These are phyloP conservation scores for Scaptomyza tumidula DNA, from an alignment of 2,888 invertebrate species.

Conservation along the genomic window DNA sequence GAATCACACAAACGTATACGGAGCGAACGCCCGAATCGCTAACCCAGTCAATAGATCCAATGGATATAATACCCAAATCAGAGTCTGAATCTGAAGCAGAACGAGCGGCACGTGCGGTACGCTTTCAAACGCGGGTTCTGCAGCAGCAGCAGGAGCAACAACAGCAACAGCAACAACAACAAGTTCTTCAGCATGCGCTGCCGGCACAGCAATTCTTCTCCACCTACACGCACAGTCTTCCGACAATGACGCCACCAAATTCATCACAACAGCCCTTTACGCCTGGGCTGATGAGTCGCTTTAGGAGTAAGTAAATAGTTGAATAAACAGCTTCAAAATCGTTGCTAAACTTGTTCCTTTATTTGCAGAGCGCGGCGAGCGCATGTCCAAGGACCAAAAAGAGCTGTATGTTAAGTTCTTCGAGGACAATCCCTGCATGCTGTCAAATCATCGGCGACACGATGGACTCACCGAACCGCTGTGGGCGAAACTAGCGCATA, in stretches of 20 bases:
- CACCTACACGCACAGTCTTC: conserved; percentile 66
- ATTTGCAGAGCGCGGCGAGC: conserved; percentile 78
- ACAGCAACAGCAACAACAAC: conserved; percentile 57
- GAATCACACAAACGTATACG: conserved; percentile 55
- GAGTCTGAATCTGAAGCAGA: conserved; percentile 74
- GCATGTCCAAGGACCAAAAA: conserved; percentile 82
- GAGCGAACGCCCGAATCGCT: conserved; percentile 76
- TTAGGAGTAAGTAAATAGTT: conserved; percentile 67
- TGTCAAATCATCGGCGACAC: conserved; percentile 80
- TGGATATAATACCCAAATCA: conserved; percentile 81
- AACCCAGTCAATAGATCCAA: conserved; percentile 81
- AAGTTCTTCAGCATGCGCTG: conserved; percentile 58
- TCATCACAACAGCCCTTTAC: conserved; percentile 75
- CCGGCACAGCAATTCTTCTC: conserved; percentile 65
- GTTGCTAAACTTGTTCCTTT: not conserved
- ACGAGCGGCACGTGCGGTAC: conserved; percentile 52
- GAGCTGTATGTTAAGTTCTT: conserved; percentile 82
- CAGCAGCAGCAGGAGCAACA: conserved; percentile 62
- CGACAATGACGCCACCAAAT: conserved; percentile 61
- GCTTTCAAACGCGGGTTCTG: conserved; percentile 63
- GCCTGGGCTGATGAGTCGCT: conserved; percentile 77
- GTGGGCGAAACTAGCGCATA: conserved; percentile 78
- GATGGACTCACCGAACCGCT: conserved; percentile 78
- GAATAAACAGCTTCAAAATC: not conserved
- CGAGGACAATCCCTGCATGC: conserved; percentile 82